Conservation (phyloP, 2,797 vertebrate species). For the Anguilla marmorata region DNA sequence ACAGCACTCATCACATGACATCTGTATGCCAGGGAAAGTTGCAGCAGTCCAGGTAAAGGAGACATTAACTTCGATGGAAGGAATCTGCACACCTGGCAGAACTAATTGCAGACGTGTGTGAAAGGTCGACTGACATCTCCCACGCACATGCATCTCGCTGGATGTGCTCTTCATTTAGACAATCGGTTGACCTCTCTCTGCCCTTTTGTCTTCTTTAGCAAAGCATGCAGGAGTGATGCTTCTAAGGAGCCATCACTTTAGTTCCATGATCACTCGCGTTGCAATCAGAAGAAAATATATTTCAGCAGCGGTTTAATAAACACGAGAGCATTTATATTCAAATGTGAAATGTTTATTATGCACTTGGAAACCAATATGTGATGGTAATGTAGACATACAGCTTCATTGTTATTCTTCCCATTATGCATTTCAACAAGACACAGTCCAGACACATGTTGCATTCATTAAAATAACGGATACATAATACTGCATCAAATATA, state of each 20-base stretch:
- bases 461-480: neutral
- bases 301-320: neutral
- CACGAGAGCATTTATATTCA: neutral
- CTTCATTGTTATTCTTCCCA: constrained; percentile 7
- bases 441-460: neutral
- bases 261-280: neutral
- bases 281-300: neutral
- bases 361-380: neutral
- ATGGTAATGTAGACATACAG: neutral
- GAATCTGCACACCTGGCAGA: neutral
- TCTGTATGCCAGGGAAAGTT: neutral
- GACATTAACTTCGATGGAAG: neutral
- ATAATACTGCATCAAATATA: neutral
- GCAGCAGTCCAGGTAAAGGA: neutral
- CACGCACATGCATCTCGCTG: neutral
- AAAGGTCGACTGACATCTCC: neutral
- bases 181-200: neutral
- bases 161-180: too few relatives aligned
- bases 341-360: neutral
- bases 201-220: neutral
- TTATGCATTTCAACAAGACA: neutral
- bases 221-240: neutral
- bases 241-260: neutral
- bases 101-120: neutral
- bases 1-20: constrained; percentile 2